Evolutionary conservation across 2,797 vertebrate species (phyloP).

Genomic region (Saxicola maurus): DNA sequence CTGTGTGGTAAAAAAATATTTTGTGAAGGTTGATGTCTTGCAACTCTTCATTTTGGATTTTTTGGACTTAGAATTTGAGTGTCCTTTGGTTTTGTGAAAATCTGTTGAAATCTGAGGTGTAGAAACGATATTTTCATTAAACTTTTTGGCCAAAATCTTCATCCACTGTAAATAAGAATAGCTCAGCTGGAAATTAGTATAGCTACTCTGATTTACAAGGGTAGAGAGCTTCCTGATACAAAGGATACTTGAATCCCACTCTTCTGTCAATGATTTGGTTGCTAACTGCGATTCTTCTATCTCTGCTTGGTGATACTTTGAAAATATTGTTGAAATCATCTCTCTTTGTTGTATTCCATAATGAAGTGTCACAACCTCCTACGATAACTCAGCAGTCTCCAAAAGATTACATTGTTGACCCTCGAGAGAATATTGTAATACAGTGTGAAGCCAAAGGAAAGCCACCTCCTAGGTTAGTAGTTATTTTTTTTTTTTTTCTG

Average conservation of each 20-base stretch:
- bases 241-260: neutral
- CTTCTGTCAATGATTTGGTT: neutral
- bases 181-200: neutral
- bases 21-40: neutral
- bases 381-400: slow-evolving; percentile 94
- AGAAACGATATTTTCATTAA: neutral
- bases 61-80: neutral
- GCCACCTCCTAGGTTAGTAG: slow-evolving; percentile 88
- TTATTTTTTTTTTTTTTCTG: neutral
- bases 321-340: slow-evolving; percentile 31
- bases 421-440: slow-evolving; percentile 93
- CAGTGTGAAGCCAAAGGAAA: slow-evolving; percentile 96
- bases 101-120: neutral
- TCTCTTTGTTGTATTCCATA: slow-evolving; percentile 60
- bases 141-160: neutral
- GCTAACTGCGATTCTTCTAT: neutral
- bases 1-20: neutral
- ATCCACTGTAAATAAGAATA: neutral
- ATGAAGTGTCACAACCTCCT: slow-evolving; percentile 91
- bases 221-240: neutral
- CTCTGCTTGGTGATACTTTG: neutral
- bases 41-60: neutral
- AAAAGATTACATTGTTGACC: slow-evolving; percentile 96
- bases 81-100: neutral
- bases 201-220: neutral